A percentile compares a stretch with the other conserved stretches of the same genome.
Evolutionary conservation across 2,113 vertebrate genomes (phyloP).

Genomic region (Panthera leo): DNA sequence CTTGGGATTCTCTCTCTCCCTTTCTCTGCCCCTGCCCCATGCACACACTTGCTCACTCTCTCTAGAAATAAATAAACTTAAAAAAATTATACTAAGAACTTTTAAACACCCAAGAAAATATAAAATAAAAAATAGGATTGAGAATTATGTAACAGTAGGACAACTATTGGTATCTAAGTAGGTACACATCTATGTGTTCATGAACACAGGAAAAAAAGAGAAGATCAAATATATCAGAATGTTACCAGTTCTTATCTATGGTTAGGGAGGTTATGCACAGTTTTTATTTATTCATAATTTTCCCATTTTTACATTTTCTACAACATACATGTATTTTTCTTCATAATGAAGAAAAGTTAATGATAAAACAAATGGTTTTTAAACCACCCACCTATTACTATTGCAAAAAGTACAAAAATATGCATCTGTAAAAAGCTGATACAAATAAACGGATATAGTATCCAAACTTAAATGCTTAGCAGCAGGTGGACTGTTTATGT

Average conservation of each 20-base stretch:
- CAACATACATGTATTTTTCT: neutral
- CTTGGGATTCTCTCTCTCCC: too few species aligned
- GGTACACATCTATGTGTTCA: neutral
- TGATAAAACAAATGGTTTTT: slow-evolving; percentile 3
- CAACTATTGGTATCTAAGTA: neutral
- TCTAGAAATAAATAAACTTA: too few species aligned
- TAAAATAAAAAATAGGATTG: neutral
- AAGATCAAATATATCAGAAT: neutral
- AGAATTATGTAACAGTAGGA: neutral
- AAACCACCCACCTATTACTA: neutral
- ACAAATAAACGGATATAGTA: neutral
- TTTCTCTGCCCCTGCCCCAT: too few species aligned
- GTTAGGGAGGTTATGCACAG: neutral
- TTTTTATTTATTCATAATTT: neutral
- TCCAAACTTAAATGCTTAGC: neutral
- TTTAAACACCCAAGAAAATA: slow-evolving; percentile 31
- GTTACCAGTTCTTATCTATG: neutral
- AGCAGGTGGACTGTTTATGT: neutral
- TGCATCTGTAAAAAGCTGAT: neutral
- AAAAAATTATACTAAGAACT: slow-evolving; percentile 23
- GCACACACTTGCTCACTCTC: too few species aligned
- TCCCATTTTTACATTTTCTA: neutral
- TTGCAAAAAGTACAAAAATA: neutral
- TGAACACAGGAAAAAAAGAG: neutral
- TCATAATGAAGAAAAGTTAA: neutral